Base-by-base conservation (phyloP, 2,113 vertebrate genomes). In the Leiothrix lutea region DNA sequence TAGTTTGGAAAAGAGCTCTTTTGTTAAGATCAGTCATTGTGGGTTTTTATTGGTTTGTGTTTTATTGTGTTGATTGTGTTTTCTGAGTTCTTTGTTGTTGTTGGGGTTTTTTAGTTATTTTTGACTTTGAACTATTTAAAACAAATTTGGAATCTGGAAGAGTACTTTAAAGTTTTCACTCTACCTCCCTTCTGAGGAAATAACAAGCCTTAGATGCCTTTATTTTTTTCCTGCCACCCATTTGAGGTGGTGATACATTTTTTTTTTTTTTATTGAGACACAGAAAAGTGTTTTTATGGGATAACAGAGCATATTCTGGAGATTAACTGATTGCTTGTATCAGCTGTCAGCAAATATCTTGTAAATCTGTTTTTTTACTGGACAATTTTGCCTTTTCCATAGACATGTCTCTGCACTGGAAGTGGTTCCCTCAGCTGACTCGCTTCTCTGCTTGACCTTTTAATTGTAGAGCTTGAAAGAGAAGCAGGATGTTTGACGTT, bases 391-490 rank as follows among this genome's bases (percentile, higher is more conserved):
- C 51, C 31, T 47, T 72, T 66, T 72, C 17, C 44, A 57, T 69
- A 35, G 69, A 33, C 9, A 1, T 15, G 16, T 84, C 14, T 21
- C 3, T n/a, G 16, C 12, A 3, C 14, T 84, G 72, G 66, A 84
- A 86, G 40, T 86, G 78, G 47, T 51, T 92, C 9, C 26, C 36
- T 94, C 89, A 92, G 87, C 83, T 92, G 89, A 94, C 77, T 90
- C 0, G 0, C 20, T 88, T 92, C 51, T 72, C 9, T 86, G 22
- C 44, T 47, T 93, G 86, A 91, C 65, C 73, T 94, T 95, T 89
- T 57, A n/a, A 50, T 51, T 89, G 51, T 51, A 75, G n/a, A 54
- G 14, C 53, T 74, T 89, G 58, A 73, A 85, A 84, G 73, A 91
- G 24, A 53, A 51, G 65, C 65, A 66, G 71, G 19, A 42, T 74